Base-by-base conservation (phyloP, 2,888 invertebrate genomes). In the Eristalis tenax region DNA sequence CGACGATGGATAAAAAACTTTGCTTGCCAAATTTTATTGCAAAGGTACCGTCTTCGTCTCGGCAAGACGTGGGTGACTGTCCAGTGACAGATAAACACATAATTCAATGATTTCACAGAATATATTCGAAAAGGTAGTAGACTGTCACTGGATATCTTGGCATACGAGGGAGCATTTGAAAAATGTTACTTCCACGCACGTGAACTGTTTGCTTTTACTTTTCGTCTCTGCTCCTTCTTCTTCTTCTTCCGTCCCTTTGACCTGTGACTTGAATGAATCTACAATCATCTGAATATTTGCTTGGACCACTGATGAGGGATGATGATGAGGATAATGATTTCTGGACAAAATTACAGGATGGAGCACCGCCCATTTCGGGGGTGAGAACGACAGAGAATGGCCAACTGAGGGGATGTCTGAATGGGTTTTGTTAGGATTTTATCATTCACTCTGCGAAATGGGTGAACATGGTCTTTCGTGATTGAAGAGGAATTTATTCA, bases 1-100 rank as follows among this genome's bases (percentile, higher is more conserved):
- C 22, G 22, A 23, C 26, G 56, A 80, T 76, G 78, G 87, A 83
- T 87, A 87, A 83, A 83, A 87, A 87, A 87, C 79, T 76, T 87
- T 76, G 80, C 83, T 80, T 83, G 78, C 83, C 83, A 83, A 87
- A 83, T 87, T 87, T 87, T 87, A 87, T 83, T 87, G 83, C 83
- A 79, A 80, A 87, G 79, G 87, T 83, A 64, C 83, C 71, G 26
- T 75, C 61, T 18, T 56, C 50, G 61, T 57, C 18, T n/a, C 18
- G 23, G 64, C 26, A 22, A 64, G 69, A 79, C 68, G 65, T 80
- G 74, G 68, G 65, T 50, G 77, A 50, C 22, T 43, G 50, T 32
- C 76, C 73, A 70, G 38, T 26, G 43, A 64, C 69, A 78, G 84
- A 77, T 84, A 88, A 84, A 74, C 84, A 88, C 88, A 88, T 84